phyloP scores from a whole-genome alignment of 2,113 vertebrate species.

The Grus americana region DNA sequence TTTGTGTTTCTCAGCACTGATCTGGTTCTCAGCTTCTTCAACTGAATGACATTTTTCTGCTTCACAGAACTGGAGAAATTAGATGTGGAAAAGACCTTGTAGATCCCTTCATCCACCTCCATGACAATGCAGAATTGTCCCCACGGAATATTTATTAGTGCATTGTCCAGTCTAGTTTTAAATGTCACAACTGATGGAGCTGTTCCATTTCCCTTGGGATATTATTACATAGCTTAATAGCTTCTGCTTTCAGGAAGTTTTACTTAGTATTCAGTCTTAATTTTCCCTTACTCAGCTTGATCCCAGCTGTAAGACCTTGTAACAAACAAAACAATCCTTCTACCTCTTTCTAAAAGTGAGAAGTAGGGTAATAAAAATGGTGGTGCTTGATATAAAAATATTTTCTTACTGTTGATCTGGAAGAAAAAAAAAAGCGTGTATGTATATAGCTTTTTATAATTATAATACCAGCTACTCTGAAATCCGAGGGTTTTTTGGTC shows the following conservation, averaged over 20 bases:
- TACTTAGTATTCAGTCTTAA: not conserved
- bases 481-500: not conserved
- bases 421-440: accelerated
- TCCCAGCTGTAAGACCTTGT: not conserved
- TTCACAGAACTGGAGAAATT: not conserved
- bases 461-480: not conserved
- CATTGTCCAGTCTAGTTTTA: not conserved
- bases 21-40: not conserved
- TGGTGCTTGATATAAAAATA: not conserved
- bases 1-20: not conserved
- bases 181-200: not conserved
- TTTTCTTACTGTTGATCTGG: not conserved
- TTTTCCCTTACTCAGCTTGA: not conserved
- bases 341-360: not conserved
- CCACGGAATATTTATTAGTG: not conserved
- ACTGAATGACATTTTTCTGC: not conserved
- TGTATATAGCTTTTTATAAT: not conserved
- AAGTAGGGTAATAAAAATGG: not conserved
- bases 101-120: not conserved
- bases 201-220: not conserved
- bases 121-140: not conserved
- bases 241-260: conserved; percentile 18
- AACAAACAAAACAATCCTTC: not conserved
- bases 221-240: not conserved
- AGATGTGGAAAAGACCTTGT: not conserved